Evolutionary conservation across 2,888 invertebrate genomes (phyloP).

Genomic region (Microplitis manilae): DNA sequence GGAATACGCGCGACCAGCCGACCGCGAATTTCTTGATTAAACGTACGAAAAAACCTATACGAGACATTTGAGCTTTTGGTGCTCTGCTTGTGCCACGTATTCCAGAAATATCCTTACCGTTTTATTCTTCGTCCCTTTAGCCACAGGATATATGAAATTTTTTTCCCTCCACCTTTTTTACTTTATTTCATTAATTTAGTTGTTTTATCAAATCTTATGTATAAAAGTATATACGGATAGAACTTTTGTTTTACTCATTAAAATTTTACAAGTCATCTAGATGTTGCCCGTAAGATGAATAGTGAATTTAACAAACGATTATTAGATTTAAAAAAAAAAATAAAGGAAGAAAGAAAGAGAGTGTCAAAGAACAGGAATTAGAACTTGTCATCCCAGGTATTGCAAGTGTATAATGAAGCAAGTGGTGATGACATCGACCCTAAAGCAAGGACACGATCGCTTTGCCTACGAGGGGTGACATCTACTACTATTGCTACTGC

Average conservation of each 20-base stretch:
- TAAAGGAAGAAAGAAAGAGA: background rate
- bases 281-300: background rate
- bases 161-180: background rate
- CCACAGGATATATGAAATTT: constrained; percentile 28
- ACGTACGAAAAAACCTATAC: constrained; percentile 61
- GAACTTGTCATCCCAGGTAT: constrained; percentile 37
- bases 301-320: background rate
- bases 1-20: constrained; percentile 56
- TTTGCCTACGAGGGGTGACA: constrained; percentile 18
- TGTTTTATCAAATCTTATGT: background rate
- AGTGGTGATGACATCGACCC: constrained; percentile 22
- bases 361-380: constrained; percentile 24
- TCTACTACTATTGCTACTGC: constrained; percentile 4
- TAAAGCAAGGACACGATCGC: constrained; percentile 17
- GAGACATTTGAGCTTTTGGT: constrained; percentile 36
- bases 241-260: background rate
- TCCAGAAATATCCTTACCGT: background rate
- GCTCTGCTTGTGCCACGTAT: constrained; percentile 30
- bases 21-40: constrained; percentile 71
- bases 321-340: background rate
- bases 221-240: background rate
- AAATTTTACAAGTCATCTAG: constrained; percentile 15
- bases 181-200: background rate
- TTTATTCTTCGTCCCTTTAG: constrained; percentile 4
- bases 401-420: constrained; percentile 21